Evolutionary conservation across 53 echinoderm and acorn worm species (phyloP).

Genomic region (Astropecten irregularis): DNA sequence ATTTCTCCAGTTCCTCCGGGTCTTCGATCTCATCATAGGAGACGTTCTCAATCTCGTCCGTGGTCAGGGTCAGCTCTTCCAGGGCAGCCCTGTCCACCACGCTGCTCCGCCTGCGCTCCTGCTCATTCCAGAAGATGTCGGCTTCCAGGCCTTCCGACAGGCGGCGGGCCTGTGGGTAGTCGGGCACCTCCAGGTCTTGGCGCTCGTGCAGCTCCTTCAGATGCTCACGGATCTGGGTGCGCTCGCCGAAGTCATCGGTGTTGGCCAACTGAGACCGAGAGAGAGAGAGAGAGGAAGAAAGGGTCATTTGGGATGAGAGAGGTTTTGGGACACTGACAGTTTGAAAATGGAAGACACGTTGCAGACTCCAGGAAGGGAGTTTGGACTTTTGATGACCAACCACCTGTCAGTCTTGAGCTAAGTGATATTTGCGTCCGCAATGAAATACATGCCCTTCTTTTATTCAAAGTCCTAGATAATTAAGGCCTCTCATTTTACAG

Average conservation of each 20-base stretch:
- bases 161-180: conserved; percentile 9
- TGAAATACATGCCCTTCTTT: too few species aligned
- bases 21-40: conserved; percentile 54
- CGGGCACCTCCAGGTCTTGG: conserved; percentile 15
- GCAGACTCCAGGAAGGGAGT: too few species aligned
- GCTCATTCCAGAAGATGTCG: conserved; percentile 34
- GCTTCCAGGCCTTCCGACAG: conserved; percentile 46
- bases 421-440: too few species aligned
- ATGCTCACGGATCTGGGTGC: conserved; percentile 44
- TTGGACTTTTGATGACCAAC: too few species aligned
- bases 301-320: neutral
- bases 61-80: conserved; percentile 1
- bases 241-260: conserved; percentile 47
- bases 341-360: too few species aligned
- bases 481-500: too few species aligned
- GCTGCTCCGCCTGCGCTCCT: conserved; percentile 24
- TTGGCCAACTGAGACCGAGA: neutral
- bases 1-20: conserved; percentile 36
- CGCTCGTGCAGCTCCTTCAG: conserved; percentile 28
- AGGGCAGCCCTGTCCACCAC: conserved; percentile 13
- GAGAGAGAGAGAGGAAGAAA: neutral
- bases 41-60: conserved; percentile 2
- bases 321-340: too few species aligned
- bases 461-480: too few species aligned
- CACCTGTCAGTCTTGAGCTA: too few species aligned